Base-by-base conservation (phyloP, 2,888 invertebrate genomes). In the Tupiocoris notatus region DNA sequence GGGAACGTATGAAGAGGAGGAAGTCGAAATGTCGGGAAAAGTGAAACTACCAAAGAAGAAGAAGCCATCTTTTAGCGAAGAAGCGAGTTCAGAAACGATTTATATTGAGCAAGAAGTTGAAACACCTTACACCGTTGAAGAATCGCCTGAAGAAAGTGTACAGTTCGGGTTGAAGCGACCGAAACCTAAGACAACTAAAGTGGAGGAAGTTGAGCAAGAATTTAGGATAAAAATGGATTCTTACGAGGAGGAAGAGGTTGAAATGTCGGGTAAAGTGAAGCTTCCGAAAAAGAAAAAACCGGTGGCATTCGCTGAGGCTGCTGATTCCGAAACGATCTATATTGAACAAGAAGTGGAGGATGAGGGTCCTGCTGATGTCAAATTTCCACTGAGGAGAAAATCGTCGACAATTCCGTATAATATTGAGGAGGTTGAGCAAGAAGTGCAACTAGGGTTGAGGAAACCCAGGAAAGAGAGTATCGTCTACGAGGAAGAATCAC, bases 191-290 rank as follows among this genome's bases (percentile, higher is more conserved):
- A 68, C 63, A 3, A 84, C 86, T 2, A 91, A 89, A 0, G 92
- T 92, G 84, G 93, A 94, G 86, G 92, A 93, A 81, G 92, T 94
- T 16, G 94, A 94, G 82, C 94, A 94, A 85, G 94, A 94, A 85
- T 94, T 94, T 83, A 93, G 91, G 84, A 93, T 94, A 80, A 91
- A 92, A 12, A 85, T 94, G 78, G 92, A 94, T 84, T 91, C 92
- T 0, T 94, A 94, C 83, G 93, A 92, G 57, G 94, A 93, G 85
- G 94, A 94, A 86, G 93, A 94, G 85, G 91, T 94, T 80, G 92
- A 92, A 7, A 91, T 94, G 90, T 90, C 92, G 1, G 92, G 92
- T 77, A 93, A 92, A 84, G 90, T 94, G 0, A 92, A 91, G 84
- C 82, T 94, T 6, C 92, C 91, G 83, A 81, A 84, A 24, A 92